These are phyloP conservation scores for Lethrus apterus DNA, from an alignment of 1,140 invertebrate species.

Conservation along the genomic window DNA sequence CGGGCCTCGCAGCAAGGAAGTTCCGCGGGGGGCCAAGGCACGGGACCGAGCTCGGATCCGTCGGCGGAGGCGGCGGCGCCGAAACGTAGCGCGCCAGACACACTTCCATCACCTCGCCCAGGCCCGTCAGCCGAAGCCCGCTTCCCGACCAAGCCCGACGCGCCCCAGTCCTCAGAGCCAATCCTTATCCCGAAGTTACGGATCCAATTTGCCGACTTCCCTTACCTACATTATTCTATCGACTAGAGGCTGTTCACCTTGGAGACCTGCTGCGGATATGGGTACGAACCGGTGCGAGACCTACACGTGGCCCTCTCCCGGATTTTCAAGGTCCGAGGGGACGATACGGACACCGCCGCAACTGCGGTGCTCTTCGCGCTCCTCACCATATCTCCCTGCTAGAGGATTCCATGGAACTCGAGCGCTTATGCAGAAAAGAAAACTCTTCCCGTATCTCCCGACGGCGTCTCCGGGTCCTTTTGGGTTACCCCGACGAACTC, in stretches of 20 bases:
- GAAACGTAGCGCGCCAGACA: constrained; percentile 12
- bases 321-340: constrained; percentile 65
- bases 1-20: constrained; percentile 27
- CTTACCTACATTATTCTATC: constrained; percentile 86
- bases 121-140: constrained; percentile 37
- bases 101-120: constrained; percentile 28
- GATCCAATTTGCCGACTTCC: constrained; percentile 74
- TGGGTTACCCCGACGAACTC: constrained; percentile 56
- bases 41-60: constrained; percentile 30
- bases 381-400: constrained; percentile 62
- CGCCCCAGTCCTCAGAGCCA: constrained; percentile 60
- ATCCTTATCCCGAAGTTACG: constrained; percentile 74
- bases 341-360: constrained; percentile 52
- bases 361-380: constrained; percentile 64
- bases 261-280: constrained; percentile 77
- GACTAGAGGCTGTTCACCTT: constrained; percentile 79
- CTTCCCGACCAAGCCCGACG: constrained; percentile 51
- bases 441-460: constrained; percentile 69
- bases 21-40: constrained; percentile 43
- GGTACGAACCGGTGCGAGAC: no score
- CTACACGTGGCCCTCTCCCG: constrained; percentile 62
- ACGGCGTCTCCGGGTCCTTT: constrained; percentile 64
- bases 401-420: constrained; percentile 64
- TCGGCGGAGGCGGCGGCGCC: no score
- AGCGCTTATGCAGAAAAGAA: constrained; percentile 70